These are phyloP conservation scores for Ptiloglossa arizonensis DNA, from an alignment of 1,140 invertebrate genomes.

Conservation along the genomic window DNA sequence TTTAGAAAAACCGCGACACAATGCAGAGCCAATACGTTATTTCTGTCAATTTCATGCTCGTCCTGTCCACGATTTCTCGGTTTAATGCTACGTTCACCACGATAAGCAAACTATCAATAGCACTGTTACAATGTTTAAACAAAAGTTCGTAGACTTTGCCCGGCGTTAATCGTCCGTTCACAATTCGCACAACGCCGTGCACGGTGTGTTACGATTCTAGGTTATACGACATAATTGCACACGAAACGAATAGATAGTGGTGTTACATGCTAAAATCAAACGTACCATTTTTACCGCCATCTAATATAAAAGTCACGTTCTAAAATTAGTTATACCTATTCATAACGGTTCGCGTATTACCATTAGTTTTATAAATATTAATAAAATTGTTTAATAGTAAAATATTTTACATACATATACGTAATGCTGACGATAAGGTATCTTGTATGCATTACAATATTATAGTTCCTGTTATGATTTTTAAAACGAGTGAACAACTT, in stretches of 20 bases:
- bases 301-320: conserved; percentile 19
- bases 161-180: conserved; percentile 46
- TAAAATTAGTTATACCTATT: conserved; percentile 4
- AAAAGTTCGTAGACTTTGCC: conserved; percentile 15
- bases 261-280: conserved; percentile 39
- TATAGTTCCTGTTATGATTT: neutral
- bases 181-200: conserved; percentile 35
- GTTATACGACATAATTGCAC: conserved; percentile 32
- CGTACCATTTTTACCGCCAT: conserved; percentile 46
- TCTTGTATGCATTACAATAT: neutral
- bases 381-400: neutral
- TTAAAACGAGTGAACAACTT: neutral
- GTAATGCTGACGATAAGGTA: neutral
- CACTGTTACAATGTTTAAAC: conserved; percentile 14
- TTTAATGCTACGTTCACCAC: conserved; percentile 2
- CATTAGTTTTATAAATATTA: neutral
- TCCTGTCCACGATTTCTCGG: neutral
- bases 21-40: conserved; percentile 31
- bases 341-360: neutral
- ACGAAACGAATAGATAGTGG: conserved; percentile 37
- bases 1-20: conserved; percentile 47
- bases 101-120: neutral
- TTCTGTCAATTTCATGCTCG: conserved; percentile 38
- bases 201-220: conserved; percentile 42
- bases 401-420: neutral